Evolutionary conservation across 2,888 invertebrate genomes (phyloP).

Genomic region (Ariolimax columbianus): DNA sequence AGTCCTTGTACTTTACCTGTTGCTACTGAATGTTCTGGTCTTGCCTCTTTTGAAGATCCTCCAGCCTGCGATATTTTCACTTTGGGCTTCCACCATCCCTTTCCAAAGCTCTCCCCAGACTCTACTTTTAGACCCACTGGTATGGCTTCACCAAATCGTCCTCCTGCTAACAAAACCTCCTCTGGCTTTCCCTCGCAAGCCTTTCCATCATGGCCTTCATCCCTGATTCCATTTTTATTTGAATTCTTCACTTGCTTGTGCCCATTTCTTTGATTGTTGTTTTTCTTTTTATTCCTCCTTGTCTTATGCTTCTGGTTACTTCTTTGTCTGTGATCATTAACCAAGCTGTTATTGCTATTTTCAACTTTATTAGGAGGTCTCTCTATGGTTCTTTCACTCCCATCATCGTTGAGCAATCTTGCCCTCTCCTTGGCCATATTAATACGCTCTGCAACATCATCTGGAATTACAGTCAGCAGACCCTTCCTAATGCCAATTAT

Average conservation of each 20-base stretch:
- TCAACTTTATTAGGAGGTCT: background rate
- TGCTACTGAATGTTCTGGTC: too few species aligned
- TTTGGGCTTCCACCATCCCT: conserved; percentile 1
- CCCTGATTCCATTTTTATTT: background rate
- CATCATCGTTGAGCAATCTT: background rate
- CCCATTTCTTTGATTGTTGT: background rate
- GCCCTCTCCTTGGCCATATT: background rate
- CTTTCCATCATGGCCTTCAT: background rate
- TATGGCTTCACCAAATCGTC: background rate
- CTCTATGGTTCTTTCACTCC: background rate
- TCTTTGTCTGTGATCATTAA: background rate
- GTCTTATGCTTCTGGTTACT: background rate
- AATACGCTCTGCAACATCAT: background rate
- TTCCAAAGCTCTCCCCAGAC: conserved; percentile 11
- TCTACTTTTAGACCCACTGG: background rate
- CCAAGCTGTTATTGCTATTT: background rate
- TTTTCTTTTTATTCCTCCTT: conserved; percentile 1
- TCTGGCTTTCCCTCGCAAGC: background rate
- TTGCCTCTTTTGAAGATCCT: background rate
- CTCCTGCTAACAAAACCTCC: background rate
- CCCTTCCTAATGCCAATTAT: background rate
- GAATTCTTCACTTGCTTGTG: background rate
- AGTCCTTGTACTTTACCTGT: background rate
- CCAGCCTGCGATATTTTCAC: too few species aligned
- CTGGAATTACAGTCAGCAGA: background rate